Evolutionary conservation across 2,888 invertebrate species (phyloP), one percentile per base, ranked within the genome.

Genomic region (Papilio elwesi): DNA sequence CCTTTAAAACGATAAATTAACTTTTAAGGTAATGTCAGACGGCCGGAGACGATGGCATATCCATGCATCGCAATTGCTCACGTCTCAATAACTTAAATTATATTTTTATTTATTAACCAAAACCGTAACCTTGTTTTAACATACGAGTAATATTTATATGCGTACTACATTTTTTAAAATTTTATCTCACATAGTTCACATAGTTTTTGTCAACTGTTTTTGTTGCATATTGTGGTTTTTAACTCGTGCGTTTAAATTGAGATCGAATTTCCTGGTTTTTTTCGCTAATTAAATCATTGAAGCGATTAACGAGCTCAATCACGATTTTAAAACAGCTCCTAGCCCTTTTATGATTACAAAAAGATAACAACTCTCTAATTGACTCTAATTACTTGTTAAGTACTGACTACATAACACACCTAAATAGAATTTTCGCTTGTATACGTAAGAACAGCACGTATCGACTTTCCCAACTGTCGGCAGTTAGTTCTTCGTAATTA

Each of bases 1-100:
- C 82, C 81, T 85, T 83, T 80, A 80, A 80, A 77, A 79, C 81
- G 81, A 82, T 87, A 84, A 86, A 84, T 86, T 83, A 80, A 79
- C 78, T 80, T 83, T 85, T 81, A 84, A 82, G 49, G 68, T 72
- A 68, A 57, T 55, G 82, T 83, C 69, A 69, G 52, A 51, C 26
- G 69, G 13, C 55, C 38, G 36, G 59, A 65, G 65, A 52, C 51
- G 51, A 52, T 69, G 59, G 48, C 49, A 68, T 73, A 47, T 65
- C 49, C 59, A 47, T 64, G 36, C 57, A 65, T 12, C 43, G 36
- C 43, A 62, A 62, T 62, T 62, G 43, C 38, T 62, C 59, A 8
- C 59, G 59, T 62, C 59, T 62, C 59, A 62, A 62, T 62, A 43
- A 62, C 59, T 43, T 62, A 11, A 43, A 62, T 62, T 62, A 62